phyloP scores from a whole-genome alignment of 2,888 invertebrate genomes.

The Nemotelus pantherinus region DNA sequence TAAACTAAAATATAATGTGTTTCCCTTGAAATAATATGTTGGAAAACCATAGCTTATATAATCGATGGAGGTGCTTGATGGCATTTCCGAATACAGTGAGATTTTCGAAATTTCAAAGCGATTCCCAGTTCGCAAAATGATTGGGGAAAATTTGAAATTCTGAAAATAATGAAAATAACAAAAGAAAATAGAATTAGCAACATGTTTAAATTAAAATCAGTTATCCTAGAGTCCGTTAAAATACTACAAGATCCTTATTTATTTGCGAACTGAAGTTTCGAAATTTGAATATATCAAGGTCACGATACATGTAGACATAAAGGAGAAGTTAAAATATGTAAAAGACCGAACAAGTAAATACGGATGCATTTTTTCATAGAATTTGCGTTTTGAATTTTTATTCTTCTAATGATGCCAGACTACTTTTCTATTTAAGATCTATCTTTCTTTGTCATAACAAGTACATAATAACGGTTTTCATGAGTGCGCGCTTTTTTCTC shows the following conservation, averaged over 20 bases:
- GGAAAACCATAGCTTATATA: conserved; percentile 6
- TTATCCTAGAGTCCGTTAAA: too few species aligned
- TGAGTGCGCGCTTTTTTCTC: conserved; percentile 26
- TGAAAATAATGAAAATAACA: too few species aligned
- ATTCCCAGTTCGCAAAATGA: not conserved
- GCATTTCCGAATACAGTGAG: not conserved
- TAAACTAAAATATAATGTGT: conserved; percentile 27
- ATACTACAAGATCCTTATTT: too few species aligned
- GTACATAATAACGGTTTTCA: not conserved
- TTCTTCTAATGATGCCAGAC: not conserved
- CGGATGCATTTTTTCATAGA: conserved; percentile 6
- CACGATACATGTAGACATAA: too few species aligned
- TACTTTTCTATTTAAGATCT: not conserved
- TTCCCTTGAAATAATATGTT: conserved; percentile 27
- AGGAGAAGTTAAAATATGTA: too few species aligned
- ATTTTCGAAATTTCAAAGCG: not conserved
- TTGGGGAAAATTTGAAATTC: not conserved
- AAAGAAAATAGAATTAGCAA: too few species aligned
- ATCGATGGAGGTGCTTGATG: not conserved
- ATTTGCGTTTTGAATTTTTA: not conserved
- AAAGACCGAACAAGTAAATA: too few species aligned
- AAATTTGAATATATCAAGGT: too few species aligned
- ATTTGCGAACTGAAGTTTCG: too few species aligned
- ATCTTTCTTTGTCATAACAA: not conserved
- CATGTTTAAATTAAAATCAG: too few species aligned